These are phyloP conservation scores for Apotomis capreana DNA, from an alignment of 2,888 invertebrate species.

Conservation along the genomic window DNA sequence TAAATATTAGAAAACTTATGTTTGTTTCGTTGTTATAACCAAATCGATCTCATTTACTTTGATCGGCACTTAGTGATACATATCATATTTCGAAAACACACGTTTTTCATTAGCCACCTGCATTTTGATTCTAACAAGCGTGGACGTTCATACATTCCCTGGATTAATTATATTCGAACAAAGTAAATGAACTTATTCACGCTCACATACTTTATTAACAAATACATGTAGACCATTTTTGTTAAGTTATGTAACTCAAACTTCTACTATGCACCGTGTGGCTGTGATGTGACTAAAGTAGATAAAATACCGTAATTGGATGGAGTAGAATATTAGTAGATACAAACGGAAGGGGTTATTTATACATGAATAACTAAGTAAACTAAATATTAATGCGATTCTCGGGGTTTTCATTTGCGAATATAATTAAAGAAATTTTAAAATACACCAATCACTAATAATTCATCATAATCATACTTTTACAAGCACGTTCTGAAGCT, in stretches of 20 bases:
- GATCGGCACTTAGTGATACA: background rate
- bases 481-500: background rate
- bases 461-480: background rate
- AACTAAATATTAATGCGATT: no score
- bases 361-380: no score
- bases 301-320: background rate
- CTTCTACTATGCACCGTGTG: background rate
- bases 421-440: no score
- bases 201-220: constrained; percentile 17
- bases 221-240: background rate
- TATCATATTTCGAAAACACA: no score
- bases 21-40: constrained; percentile 32
- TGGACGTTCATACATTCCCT: no score
- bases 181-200: constrained; percentile 27
- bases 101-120: background rate
- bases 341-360: no score
- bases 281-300: background rate
- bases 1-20: constrained; percentile 72
- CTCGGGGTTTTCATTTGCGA: no score
- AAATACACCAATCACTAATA: background rate
- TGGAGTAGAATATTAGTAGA: no score
- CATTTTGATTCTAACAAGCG: no score
- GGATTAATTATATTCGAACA: constrained; percentile 11
- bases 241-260: background rate
- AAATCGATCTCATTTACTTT: constrained; percentile 17